phyloP scores from a whole-genome alignment of 2,797 vertebrate species.

The Artibeus lituratus region DNA sequence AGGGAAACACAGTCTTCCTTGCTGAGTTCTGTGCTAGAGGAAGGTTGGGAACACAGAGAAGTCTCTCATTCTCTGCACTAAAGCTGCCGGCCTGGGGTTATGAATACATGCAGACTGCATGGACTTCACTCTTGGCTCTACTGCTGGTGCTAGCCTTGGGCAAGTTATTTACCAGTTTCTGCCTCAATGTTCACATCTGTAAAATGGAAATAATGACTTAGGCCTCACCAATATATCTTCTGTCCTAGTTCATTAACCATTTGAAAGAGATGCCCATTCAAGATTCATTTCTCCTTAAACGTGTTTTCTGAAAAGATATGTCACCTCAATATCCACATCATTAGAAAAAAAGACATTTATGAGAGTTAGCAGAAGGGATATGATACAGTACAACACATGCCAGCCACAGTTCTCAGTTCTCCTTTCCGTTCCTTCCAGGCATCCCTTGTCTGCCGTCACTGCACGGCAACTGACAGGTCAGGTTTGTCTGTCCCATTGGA shows the following conservation, averaged over 20 bases:
- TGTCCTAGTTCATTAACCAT: not conserved
- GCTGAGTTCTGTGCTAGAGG: not conserved
- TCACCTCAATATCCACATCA: not conserved
- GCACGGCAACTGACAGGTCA: not conserved
- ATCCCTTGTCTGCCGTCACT: not conserved
- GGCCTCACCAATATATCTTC: not conserved
- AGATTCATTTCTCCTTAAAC: not conserved
- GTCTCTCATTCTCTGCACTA: not conserved
- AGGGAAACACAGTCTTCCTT: not conserved
- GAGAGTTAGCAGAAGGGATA: not conserved
- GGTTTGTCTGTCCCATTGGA: not conserved
- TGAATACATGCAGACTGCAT: not conserved
- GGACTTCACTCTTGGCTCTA: not conserved
- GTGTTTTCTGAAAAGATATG: not conserved
- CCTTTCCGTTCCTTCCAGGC: not conserved
- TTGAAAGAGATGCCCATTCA: not conserved
- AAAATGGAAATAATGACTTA: not conserved
- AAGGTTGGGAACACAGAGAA: not conserved
- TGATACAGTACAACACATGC: too few species aligned
- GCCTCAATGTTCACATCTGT: not conserved
- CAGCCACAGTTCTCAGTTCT: not conserved
- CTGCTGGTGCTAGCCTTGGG: not conserved
- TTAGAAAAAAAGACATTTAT: not conserved
- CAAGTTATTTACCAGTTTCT: not conserved
- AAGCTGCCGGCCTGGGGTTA: too few species aligned